A percentile compares a stretch with the other conserved stretches of the same genome.
phyloP scores from a whole-genome alignment of 2,888 invertebrate species.

The Cactoblastis cactorum region DNA sequence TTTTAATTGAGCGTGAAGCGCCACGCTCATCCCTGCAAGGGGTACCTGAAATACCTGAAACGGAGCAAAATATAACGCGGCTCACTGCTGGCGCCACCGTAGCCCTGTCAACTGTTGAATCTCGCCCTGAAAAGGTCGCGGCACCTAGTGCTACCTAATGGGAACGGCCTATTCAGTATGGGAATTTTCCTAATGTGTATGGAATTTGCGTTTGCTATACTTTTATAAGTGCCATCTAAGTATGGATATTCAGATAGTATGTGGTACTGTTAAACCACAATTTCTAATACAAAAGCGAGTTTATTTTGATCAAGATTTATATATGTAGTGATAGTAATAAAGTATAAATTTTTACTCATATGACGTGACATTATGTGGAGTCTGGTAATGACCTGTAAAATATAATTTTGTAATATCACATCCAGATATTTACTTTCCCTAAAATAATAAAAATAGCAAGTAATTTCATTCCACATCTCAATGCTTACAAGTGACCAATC shows the following conservation, averaged over 20 bases:
- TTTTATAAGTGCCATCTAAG: conserved; percentile 19
- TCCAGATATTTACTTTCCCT: conserved; percentile 28
- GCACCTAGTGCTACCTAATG: conserved; percentile 53
- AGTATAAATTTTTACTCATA: conserved; percentile 27
- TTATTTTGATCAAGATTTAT: conserved; percentile 10
- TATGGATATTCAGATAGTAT: conserved; percentile 9
- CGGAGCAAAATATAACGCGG: conserved; percentile 69
- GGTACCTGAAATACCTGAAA: conserved; percentile 78
- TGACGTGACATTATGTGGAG: conserved; percentile 36
- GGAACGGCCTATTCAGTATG: conserved; percentile 43
- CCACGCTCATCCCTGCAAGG: conserved; percentile 64
- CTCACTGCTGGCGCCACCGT: conserved; percentile 71
- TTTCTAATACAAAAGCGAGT: conserved; percentile 18
- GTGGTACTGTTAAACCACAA: neutral
- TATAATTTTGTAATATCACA: conserved; percentile 60
- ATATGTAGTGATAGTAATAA: conserved; percentile 8
- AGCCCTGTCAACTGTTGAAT: conserved; percentile 79
- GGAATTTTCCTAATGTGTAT: conserved; percentile 22
- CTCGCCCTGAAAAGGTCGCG: conserved; percentile 72
- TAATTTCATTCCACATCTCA: conserved; percentile 13
- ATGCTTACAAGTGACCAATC: conserved; percentile 6
- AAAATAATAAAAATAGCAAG: neutral
- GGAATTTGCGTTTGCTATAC: neutral
- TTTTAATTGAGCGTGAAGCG: conserved; percentile 60
- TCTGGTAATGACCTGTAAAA: conserved; percentile 69